phyloP scores from a whole-genome alignment of 2,888 invertebrate species.

The Pollenia griseotomentosa region DNA sequence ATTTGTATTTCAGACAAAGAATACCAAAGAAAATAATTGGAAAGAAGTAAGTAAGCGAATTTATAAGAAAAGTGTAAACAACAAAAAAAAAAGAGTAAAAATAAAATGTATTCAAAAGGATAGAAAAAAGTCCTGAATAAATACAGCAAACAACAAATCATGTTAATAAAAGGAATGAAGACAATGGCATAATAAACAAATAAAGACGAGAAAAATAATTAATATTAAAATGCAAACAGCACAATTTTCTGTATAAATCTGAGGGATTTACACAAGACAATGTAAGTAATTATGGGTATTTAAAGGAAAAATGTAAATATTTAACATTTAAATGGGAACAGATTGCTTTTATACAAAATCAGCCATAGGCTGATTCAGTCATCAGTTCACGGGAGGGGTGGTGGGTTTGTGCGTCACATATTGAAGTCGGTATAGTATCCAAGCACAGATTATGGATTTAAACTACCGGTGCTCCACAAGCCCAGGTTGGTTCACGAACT shows the following conservation, averaged over 20 bases:
- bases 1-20: slow-evolving; percentile 1
- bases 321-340: too few species aligned
- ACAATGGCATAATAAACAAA: slow-evolving; percentile 8
- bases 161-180: not conserved
- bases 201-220: slow-evolving; percentile 1
- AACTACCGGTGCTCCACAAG: too few species aligned
- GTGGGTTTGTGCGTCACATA: too few species aligned
- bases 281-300: too few species aligned
- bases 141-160: not conserved
- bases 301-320: too few species aligned
- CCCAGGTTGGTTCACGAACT: too few species aligned
- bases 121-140: not conserved
- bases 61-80: slow-evolving; percentile 3
- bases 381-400: too few species aligned
- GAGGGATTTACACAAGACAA: not conserved
- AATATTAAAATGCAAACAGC: slow-evolving; percentile 15
- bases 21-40: slow-evolving; percentile 10
- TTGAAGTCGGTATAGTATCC: too few species aligned
- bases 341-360: too few species aligned
- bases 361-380: too few species aligned
- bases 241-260: not conserved
- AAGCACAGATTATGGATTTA: too few species aligned
- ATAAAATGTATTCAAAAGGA: not conserved
- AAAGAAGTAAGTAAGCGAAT: not conserved
- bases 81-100: not conserved